Percentiles rank a stretch among this genome's conserved stretches.
These are phyloP conservation scores for Iphiclides podalirius DNA, from an alignment of 2,888 invertebrate genomes.

Conservation along the genomic window DNA sequence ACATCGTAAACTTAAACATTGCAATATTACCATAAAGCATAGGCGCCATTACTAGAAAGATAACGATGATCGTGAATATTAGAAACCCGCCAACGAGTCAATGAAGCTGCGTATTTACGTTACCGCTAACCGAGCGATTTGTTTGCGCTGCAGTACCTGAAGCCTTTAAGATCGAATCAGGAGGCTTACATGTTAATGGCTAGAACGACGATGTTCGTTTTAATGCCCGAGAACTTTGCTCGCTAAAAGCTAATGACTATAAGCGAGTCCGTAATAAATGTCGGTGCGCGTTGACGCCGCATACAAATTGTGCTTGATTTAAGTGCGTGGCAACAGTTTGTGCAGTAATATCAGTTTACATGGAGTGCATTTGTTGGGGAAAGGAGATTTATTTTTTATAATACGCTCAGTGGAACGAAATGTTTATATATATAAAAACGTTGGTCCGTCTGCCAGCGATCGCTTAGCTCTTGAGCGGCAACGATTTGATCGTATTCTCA, in stretches of 20 bases:
- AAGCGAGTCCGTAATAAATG: slow-evolving; percentile 50
- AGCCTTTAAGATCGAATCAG: slow-evolving; percentile 26
- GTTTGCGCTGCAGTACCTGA: slow-evolving; percentile 16
- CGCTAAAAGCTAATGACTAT: slow-evolving; percentile 49
- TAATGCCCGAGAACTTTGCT: slow-evolving; percentile 32
- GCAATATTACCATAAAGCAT: slow-evolving; percentile 4
- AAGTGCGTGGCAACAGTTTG: slow-evolving; percentile 33
- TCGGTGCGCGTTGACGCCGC: slow-evolving; percentile 49
- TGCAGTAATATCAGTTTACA: slow-evolving; percentile 40
- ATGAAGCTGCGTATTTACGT: slow-evolving; percentile 18
- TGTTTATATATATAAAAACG: too few species aligned
- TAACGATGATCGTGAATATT: neutral
- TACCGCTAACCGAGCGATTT: slow-evolving; percentile 20
- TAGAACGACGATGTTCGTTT: slow-evolving; percentile 34
- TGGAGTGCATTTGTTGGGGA: slow-evolving; percentile 30
- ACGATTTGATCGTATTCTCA: too few species aligned
- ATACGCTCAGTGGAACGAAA: too few species aligned
- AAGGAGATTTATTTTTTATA: too few species aligned
- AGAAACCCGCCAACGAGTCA: slow-evolving; percentile 5
- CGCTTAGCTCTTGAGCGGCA: too few species aligned
- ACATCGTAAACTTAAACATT: too few species aligned
- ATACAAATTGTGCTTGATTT: slow-evolving; percentile 58
- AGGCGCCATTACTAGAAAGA: neutral
- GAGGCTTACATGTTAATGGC: slow-evolving; percentile 33
- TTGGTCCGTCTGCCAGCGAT: too few species aligned